phyloP scores from a whole-genome alignment of 2,888 invertebrate species.

The Synanthedon formicaeformis region DNA sequence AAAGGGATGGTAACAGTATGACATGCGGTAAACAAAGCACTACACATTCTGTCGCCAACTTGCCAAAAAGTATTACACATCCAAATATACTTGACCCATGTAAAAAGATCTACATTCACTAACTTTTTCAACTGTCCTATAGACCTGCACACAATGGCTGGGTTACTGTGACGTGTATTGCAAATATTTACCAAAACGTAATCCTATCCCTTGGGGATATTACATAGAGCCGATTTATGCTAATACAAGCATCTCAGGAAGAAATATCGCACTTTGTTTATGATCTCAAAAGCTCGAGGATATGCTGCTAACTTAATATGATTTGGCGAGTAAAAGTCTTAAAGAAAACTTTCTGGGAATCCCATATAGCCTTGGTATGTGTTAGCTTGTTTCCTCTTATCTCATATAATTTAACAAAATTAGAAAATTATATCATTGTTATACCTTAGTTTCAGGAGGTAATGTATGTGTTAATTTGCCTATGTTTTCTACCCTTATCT shows the following conservation, averaged over 20 bases:
- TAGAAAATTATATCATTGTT: too few species aligned
- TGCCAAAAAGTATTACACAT: conserved; percentile 1
- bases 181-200: conserved; percentile 1
- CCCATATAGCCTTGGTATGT: neutral
- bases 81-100: neutral
- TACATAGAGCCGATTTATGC: conserved; percentile 3
- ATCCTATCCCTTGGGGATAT: neutral
- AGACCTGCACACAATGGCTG: neutral
- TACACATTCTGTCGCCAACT: conserved; percentile 1
- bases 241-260: conserved; percentile 1
- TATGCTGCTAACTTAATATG: neutral
- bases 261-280: conserved; percentile 1
- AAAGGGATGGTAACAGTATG: neutral
- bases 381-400: too few species aligned
- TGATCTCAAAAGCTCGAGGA: neutral
- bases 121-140: neutral
- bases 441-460: too few species aligned
- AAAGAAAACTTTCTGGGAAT: neutral
- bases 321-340: neutral
- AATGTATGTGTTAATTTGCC: too few species aligned
- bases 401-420: too few species aligned
- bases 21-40: neutral
- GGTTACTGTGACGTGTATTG: neutral
- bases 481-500: too few species aligned
- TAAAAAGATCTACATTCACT: neutral